Percentiles rank a stretch among this genome's conserved stretches.
These are phyloP conservation scores for Tragelaphus buxtoni DNA, from an alignment of 2,113 vertebrate genomes.

Conservation along the genomic window DNA sequence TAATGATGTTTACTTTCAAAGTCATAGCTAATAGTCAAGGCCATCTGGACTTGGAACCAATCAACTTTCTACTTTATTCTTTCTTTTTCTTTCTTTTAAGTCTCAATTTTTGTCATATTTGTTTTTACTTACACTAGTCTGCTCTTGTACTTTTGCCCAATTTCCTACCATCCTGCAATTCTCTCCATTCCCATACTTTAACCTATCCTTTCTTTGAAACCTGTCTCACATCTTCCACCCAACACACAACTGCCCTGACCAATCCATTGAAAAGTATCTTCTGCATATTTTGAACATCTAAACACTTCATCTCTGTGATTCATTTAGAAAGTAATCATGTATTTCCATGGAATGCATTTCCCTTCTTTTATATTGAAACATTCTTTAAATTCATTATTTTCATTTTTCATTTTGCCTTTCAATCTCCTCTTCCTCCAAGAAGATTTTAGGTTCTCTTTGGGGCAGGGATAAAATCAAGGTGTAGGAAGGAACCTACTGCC, in stretches of 20 bases:
- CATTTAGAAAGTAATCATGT: not conserved
- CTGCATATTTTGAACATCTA: not conserved
- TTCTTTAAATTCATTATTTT: not conserved
- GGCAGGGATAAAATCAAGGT: not conserved
- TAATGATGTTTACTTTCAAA: not conserved
- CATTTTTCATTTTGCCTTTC: not conserved
- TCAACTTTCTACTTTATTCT: not conserved
- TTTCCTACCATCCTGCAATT: not conserved
- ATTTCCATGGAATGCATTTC: not conserved
- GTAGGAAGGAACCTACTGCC: not conserved
- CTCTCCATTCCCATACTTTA: not conserved
- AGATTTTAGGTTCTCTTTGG: not conserved
- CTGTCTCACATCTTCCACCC: fast-evolving
- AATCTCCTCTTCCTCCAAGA: not conserved
- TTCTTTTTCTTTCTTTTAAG: not conserved
- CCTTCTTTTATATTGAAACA: not conserved
- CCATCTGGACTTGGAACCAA: not conserved
- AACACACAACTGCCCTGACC: not conserved
- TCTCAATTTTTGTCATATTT: not conserved
- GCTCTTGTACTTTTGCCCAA: not conserved
- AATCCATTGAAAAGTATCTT: not conserved
- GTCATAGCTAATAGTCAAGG: not conserved
- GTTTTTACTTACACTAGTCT: not conserved
- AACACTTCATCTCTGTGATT: not conserved
- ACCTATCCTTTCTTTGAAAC: not conserved